Evolutionary conservation across 2,797 vertebrate genomes (phyloP), one percentile per base, ranked within the genome.

Genomic region (Brachyrhaphis roseni): DNA sequence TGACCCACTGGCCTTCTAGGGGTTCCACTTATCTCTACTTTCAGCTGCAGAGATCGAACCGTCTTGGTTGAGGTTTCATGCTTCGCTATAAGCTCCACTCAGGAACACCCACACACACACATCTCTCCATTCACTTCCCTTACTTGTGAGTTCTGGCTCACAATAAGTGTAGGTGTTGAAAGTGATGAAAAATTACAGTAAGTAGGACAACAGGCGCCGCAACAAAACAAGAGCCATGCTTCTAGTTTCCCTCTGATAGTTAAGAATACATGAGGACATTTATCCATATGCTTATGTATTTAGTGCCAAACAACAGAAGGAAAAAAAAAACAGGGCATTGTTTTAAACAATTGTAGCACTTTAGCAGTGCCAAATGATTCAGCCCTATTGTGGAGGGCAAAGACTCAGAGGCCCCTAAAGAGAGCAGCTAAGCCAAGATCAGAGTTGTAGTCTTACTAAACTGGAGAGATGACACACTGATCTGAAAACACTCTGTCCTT

Each of bases 271-370:
- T 93, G 89, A 93, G 90, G 84, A 92, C 91, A 85, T 89, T 86
- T 89, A 90, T 93, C 93, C 93, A 95, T 95, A 95, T 94, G 95
- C 90, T 93, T 88, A 87, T 87, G 85, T 91, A 94, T 95, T 96
- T 93, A 86, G 89, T 89, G 94, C 95, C 94, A 95, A 95, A 91
- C 82, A 90, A 85, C 88, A 86, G 87, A 92, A 90, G 82, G 34
- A 41, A 57, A 87, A 93, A 87, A 93, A 86, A 92, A 89, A 81
- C 81, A 84, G 88, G 91, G 82, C 89, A 89, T 93, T 94, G 92
- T 95, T 92, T 94, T 90, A 95, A 94, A 95, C 72, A 84, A 92
- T 92, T 82, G 86, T 88, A 91, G 92, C 88, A 92, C 91, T 91
- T 90, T 82, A 81, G 79, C 7, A 83, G 91, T 92, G 94, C 94